phyloP scores from a whole-genome alignment of 2,797 vertebrate species.

The Sciurus vulgaris region DNA sequence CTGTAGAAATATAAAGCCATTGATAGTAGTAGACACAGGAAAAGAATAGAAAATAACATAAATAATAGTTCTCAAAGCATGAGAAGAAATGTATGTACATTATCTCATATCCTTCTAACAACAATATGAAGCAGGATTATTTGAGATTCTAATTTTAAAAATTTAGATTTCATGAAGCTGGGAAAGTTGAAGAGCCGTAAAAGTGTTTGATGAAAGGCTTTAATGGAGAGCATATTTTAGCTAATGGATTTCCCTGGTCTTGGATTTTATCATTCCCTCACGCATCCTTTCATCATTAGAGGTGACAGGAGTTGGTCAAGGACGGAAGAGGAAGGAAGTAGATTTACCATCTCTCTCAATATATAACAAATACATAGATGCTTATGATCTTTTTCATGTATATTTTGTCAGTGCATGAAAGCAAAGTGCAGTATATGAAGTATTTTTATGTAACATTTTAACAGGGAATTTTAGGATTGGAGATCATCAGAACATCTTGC shows the following conservation, averaged over 20 bases:
- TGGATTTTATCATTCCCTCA: constrained; percentile 23
- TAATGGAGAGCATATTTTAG: constrained; percentile 24
- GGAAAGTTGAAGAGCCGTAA: constrained; percentile 31
- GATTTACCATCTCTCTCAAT: neutral
- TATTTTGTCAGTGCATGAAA: neutral
- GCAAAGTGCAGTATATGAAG: neutral
- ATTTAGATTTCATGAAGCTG: constrained; percentile 26
- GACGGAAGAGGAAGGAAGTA: neutral
- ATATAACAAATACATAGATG: neutral
- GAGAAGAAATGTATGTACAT: neutral
- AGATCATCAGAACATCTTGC: constrained; percentile 78
- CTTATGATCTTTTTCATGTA: neutral
- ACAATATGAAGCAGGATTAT: constrained; percentile 6
- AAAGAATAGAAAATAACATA: constrained; percentile 8
- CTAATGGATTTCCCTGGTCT: constrained; percentile 36
- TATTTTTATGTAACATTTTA: constrained; percentile 52
- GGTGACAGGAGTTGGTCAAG: neutral
- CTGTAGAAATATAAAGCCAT: neutral
- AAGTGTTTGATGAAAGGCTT: constrained; percentile 30
- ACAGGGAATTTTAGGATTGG: constrained; percentile 42
- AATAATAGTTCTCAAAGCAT: constrained; percentile 7
- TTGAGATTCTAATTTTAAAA: constrained; percentile 56
- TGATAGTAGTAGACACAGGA: neutral
- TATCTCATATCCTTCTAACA: neutral
- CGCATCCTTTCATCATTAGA: neutral